phyloP scores from a whole-genome alignment of 92 coral and sea anemone species.

The Epizoanthus rinbou region DNA sequence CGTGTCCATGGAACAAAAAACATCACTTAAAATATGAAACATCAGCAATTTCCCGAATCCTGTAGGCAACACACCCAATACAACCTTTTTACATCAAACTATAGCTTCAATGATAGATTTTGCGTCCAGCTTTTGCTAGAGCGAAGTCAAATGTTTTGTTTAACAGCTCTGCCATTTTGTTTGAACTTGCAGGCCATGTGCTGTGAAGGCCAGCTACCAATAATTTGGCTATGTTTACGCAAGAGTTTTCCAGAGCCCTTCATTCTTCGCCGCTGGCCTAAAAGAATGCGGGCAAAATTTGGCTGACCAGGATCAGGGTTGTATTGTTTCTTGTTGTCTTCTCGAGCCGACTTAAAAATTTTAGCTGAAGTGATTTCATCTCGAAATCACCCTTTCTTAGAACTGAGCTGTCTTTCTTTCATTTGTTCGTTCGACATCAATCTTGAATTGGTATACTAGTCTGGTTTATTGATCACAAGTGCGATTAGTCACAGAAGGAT shows the following conservation, averaged over 20 bases:
- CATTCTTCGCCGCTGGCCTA: background rate
- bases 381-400: too few relatives aligned
- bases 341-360: too few relatives aligned
- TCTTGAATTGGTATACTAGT: too few relatives aligned
- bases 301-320: too few relatives aligned
- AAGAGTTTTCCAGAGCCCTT: background rate
- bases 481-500: too few relatives aligned
- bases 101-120: slow-evolving; percentile 21
- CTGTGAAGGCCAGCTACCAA: slow-evolving; percentile 7
- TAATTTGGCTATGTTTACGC: slow-evolving; percentile 24
- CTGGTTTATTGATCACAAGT: too few relatives aligned
- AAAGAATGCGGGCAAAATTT: background rate
- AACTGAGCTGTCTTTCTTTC: too few relatives aligned
- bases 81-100: slow-evolving; percentile 25
- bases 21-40: too few relatives aligned
- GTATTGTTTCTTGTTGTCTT: too few relatives aligned
- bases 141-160: too few relatives aligned
- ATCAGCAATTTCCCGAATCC: slow-evolving; percentile 60
- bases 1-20: slow-evolving; percentile 29
- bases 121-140: slow-evolving; percentile 6
- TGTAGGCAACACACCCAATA: slow-evolving; percentile 56
- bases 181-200: background rate
- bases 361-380: too few relatives aligned
- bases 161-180: slow-evolving; percentile 23
- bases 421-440: too few relatives aligned